Percentiles rank a stretch among this genome's conserved stretches.
These are phyloP conservation scores for Tragelaphus buxtoni DNA, from an alignment of 2,113 vertebrate species.

Conservation along the genomic window DNA sequence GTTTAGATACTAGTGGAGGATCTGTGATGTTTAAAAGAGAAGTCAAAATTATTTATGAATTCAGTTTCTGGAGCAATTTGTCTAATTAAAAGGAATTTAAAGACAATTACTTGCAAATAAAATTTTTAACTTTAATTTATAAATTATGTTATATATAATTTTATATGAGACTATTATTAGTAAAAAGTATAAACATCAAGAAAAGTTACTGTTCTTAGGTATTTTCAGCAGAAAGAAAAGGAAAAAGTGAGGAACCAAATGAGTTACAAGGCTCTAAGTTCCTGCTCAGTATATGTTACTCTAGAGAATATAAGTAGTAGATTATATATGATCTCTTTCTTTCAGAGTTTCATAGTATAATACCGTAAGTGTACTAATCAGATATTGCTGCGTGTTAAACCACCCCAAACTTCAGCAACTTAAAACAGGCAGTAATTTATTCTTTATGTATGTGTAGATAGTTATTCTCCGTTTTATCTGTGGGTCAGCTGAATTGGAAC, in stretches of 20 bases:
- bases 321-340: neutral
- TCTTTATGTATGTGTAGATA: neutral
- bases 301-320: neutral
- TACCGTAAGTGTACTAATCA: neutral
- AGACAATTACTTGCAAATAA: neutral
- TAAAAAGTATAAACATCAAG: neutral
- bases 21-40: constrained; percentile 9
- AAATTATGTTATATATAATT: neutral
- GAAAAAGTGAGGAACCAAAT: neutral
- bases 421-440: neutral
- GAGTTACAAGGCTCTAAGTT: neutral
- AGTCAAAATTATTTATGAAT: constrained; percentile 3
- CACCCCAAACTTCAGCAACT: neutral
- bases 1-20: too few relatives aligned
- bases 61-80: neutral
- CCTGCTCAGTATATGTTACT: neutral
- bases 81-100: constrained; percentile 33
- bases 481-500: neutral
- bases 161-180: neutral
- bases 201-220: neutral
- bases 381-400: neutral
- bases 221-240: constrained; percentile 17
- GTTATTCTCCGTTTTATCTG: neutral
- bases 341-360: neutral
- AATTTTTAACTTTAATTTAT: neutral